These are phyloP conservation scores for Drosophila nannoptera DNA, from an alignment of 1,140 invertebrate genomes.

Conservation along the genomic window DNA sequence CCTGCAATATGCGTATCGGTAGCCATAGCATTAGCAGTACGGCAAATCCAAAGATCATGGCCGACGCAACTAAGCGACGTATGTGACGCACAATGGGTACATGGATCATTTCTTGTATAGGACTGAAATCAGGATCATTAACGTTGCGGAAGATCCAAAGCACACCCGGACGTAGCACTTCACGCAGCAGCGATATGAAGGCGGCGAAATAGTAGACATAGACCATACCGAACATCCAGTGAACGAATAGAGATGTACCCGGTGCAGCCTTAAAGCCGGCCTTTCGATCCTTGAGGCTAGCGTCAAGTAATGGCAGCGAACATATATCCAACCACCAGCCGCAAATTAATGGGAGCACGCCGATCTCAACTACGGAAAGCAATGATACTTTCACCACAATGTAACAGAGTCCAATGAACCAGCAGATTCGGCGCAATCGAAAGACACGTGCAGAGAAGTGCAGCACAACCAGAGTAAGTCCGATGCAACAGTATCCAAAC, in stretches of 20 bases:
- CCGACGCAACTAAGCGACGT: conserved; percentile 92
- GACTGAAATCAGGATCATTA: conserved; percentile 99
- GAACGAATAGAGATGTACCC: conserved; percentile 97
- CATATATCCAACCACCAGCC: conserved; percentile 99
- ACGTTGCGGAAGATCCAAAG: conserved; percentile 98
- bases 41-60: conserved; percentile 96
- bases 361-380: conserved; percentile 95
- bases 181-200: conserved; percentile 90
- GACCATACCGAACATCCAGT: conserved; percentile 99
- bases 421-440: conserved; percentile 88
- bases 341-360: conserved; percentile 96
- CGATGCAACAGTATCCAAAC: conserved; percentile 95
- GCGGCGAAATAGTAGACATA: conserved; percentile 99
- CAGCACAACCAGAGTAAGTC: conserved; percentile 89
- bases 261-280: conserved; percentile 92
- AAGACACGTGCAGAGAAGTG: conserved; percentile 89
- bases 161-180: conserved; percentile 96
- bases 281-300: conserved; percentile 92
- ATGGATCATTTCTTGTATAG: conserved; percentile 99
- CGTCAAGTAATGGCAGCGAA: conserved; percentile 96
- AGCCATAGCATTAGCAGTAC: conserved; percentile 98
- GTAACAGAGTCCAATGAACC: conserved; percentile 95
- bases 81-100: conserved; percentile 94
- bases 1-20: conserved; percentile 93
- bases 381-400: conserved; percentile 98